Percentiles rank a stretch among this genome's conserved stretches.
These are phyloP conservation scores for western clawed frog (Xenopus tropicalis) DNA, from an alignment of 2,113 vertebrate species.

Conservation along the genomic window UCB_Xtro_10.0 CM004452.2:51129001-51129500, in stretches of 20 bases:
- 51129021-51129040: no score
- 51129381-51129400: no score
- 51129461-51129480: no score
- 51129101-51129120: conserved; percentile 82
- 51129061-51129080: no score
- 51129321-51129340: conserved; percentile 69
- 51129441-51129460: no score
- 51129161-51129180: conserved; percentile 85
- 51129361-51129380: no score
- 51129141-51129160: conserved; percentile 76
- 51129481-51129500: no score
- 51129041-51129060: no score
- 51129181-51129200: conserved; percentile 82
- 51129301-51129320: conserved; percentile 81
- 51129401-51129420: no score
- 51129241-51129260: conserved; percentile 81
- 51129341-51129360: neutral
- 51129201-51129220: conserved; percentile 80
- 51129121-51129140: conserved; percentile 79
- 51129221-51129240: conserved; percentile 81
- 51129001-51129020: no score
- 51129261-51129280: conserved; percentile 89
- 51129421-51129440: no score
- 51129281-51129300: conserved; percentile 83
- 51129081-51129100: conserved; percentile 70